phyloP scores from a whole-genome alignment of 2,888 invertebrate species.

The Sarcophaga subvicina region DNA sequence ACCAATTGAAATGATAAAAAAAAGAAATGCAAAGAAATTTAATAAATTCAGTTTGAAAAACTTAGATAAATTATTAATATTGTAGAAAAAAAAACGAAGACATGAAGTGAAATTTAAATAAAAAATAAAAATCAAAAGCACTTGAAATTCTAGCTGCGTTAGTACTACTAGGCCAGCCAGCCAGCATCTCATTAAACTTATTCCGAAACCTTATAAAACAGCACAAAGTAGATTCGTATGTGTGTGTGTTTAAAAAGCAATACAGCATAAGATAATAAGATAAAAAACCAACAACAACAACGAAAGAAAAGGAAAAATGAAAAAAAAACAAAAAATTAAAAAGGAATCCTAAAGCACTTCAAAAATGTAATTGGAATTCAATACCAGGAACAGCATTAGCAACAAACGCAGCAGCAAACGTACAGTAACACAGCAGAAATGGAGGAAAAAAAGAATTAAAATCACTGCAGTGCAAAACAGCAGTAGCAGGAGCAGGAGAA shows the following conservation, averaged over 20 bases:
- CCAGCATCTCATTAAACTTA: not conserved
- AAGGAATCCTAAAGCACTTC: not conserved
- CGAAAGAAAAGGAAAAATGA: not conserved
- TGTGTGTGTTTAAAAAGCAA: slow-evolving; percentile 1
- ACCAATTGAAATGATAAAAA: slow-evolving; percentile 7
- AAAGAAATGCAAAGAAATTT: no score
- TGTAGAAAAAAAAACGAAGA: no score
- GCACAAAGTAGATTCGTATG: no score
- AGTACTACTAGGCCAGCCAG: not conserved
- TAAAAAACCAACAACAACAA: not conserved
- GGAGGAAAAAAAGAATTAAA: slow-evolving; percentile 1
- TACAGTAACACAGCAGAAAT: slow-evolving; percentile 13
- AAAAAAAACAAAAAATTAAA: not conserved
- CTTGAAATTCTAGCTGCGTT: not conserved
- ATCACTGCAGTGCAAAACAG: slow-evolving; percentile 28
- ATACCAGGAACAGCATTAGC: slow-evolving; percentile 20
- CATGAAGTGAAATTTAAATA: no score
- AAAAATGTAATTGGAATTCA: slow-evolving; percentile 48
- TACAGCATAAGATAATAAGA: not conserved
- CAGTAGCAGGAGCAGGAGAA: not conserved
- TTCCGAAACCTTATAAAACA: slow-evolving; percentile 41
- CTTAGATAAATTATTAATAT: no score
- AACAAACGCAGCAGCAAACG: not conserved
- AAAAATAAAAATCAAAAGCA: no score
- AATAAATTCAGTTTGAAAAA: no score